Evolutionary conservation across 1,140 invertebrate genomes (phyloP).

Genomic region (Eurosta solidaginis): DNA sequence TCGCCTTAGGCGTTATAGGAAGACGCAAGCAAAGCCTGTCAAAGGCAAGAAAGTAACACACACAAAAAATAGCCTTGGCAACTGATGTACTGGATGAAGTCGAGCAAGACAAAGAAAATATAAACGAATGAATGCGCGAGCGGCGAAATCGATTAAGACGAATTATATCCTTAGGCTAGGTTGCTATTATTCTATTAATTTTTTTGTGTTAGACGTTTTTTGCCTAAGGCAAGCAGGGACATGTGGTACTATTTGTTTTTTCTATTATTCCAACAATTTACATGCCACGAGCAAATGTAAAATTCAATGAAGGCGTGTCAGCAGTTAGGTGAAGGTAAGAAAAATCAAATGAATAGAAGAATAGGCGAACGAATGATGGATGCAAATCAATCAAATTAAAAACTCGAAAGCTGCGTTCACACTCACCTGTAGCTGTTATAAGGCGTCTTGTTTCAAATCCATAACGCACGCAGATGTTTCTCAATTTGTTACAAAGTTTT

Average conservation of each 20-base stretch:
- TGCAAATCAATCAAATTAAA: neutral
- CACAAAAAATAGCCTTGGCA: neutral
- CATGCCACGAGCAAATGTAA: conserved; percentile 11
- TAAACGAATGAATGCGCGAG: neutral
- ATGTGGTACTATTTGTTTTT: neutral
- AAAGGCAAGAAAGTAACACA: neutral
- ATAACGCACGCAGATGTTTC: neutral
- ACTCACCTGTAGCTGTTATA: neutral
- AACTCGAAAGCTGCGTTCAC: neutral
- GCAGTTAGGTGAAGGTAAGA: neutral
- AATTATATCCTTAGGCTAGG: neutral
- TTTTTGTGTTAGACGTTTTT: conserved; percentile 3
- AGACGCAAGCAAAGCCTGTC: neutral
- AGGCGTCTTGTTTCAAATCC: neutral
- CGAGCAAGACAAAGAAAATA: neutral
- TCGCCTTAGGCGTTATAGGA: conserved; percentile 30
- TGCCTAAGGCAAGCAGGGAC: neutral
- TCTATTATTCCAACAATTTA: neutral
- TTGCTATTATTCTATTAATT: neutral
- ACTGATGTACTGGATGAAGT: neutral
- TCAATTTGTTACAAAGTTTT: neutral
- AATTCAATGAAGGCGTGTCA: neutral
- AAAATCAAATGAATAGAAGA: neutral
- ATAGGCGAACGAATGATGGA: neutral
- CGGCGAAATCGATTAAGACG: conserved; percentile 30